Base-by-base conservation (phyloP, 2,888 invertebrate genomes). In the Drosophila colorata region DNA sequence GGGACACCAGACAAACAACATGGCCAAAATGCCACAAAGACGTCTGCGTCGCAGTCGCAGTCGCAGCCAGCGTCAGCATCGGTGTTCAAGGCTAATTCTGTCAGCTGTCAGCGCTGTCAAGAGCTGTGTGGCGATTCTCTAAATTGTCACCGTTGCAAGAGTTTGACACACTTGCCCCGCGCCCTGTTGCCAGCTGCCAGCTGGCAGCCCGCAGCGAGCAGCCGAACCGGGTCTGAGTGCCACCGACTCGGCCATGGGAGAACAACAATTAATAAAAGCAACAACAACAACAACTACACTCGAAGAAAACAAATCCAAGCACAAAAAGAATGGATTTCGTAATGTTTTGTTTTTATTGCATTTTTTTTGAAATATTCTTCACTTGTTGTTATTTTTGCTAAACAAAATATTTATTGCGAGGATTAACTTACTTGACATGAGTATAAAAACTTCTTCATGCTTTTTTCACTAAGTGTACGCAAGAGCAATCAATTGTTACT, bases 71-170 rank as follows among this genome's bases (percentile, higher is more conserved):
- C 44, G 9, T 31, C 59, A 35, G 74, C 77, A 31, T 37, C 59
- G 35, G 18, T 59, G 73, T 81, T 90, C 91, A 90, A 91, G 91
- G 91, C 89, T 86, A 87, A 86, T 74, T 75, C 85, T 90, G 90
- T 88, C 86, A 84, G 84, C 78, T 91, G 89, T 89, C 91, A 89
- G 78, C 85, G 80, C 75, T 84, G 89, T 84, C 89, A 82, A 77
- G 80, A 51, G 74, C 40, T 74, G 53, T 73, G 61, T 69, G 67
- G 81, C 68, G 65, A 77, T 86, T 85, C 59, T 79, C 66, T 68
- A 85, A 89, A 88, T 89, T 85, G 84, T 89, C 84, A 85, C 67
- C 79, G 67, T 16, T 59, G 67, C 66, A 59, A 61, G 43, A 69
- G 66, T 67, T 71, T 88, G 71, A 81, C 68, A 64, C 63, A 59